Evolutionary conservation across 2,113 vertebrate species (phyloP).

Genomic region (Tachysurus vachellii): DNA sequence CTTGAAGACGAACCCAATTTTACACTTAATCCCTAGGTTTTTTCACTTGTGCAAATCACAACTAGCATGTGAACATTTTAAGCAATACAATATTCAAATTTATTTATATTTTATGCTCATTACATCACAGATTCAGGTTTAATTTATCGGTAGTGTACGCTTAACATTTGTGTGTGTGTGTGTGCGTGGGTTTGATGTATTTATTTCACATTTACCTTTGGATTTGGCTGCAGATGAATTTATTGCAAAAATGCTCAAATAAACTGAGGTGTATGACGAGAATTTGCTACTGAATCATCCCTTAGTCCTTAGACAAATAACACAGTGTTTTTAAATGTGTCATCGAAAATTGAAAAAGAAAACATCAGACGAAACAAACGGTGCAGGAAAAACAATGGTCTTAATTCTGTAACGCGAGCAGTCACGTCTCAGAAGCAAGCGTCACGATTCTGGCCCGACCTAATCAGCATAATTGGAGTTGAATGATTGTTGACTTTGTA

Average conservation of each 20-base stretch:
- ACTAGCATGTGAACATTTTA: conserved; percentile 42
- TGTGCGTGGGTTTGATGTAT: conserved; percentile 1
- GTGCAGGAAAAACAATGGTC: background rate
- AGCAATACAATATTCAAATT: conserved; percentile 48
- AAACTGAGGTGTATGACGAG: conserved; percentile 2
- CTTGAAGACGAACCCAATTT: conserved; percentile 6
- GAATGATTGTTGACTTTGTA: conserved; percentile 27
- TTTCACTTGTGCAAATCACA: conserved; percentile 4
- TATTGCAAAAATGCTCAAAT: conserved; percentile 12
- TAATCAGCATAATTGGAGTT: conserved; percentile 39
- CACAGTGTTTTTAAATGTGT: background rate
- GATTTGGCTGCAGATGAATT: background rate
- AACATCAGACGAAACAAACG: background rate
- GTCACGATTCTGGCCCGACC: conserved; percentile 6
- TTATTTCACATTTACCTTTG: conserved; percentile 27
- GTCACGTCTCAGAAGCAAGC: background rate
- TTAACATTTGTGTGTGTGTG: conserved; percentile 10
- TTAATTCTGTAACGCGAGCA: background rate
- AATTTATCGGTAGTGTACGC: background rate
- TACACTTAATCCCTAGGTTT: background rate
- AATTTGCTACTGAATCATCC: background rate
- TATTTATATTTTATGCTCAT: background rate
- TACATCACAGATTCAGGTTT: background rate
- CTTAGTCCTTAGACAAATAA: background rate
- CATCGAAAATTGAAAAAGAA: background rate